Percentiles rank a stretch among this genome's conserved stretches.
phyloP scores from a whole-genome alignment of 2,797 vertebrate species.

The Urosaurus nigricauda region DNA sequence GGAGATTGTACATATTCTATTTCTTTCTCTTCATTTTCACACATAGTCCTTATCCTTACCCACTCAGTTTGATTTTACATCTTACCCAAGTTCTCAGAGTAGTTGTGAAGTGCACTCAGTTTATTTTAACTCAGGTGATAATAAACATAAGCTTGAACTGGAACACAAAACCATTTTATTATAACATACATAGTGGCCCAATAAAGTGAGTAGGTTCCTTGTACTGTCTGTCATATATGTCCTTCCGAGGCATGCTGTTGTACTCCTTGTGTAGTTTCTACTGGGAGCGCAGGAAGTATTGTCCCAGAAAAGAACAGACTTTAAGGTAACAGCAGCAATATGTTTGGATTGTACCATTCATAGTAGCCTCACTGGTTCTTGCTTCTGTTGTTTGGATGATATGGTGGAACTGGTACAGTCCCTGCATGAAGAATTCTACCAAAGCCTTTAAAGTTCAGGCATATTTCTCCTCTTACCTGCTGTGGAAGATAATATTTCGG shows the following conservation, averaged over 20 bases:
- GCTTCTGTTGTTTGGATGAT: neutral
- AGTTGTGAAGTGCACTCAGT: neutral
- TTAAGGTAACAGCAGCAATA: neutral
- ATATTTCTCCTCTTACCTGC: neutral
- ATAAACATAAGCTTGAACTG: neutral
- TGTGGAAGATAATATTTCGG: neutral
- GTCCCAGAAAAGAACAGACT: neutral
- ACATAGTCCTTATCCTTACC: neutral
- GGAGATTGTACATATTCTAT: neutral
- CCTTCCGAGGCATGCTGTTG: neutral
- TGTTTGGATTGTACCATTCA: neutral
- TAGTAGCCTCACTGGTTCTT: neutral
- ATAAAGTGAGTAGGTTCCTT: neutral
- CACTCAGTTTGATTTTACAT: neutral
- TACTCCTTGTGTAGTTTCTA: neutral
- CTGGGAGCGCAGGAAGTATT: neutral
- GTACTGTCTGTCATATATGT: neutral
- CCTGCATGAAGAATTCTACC: neutral
- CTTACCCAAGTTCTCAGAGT: neutral
- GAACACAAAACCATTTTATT: neutral
- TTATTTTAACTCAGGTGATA: slow-evolving; percentile 8
- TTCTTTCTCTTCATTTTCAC: neutral
- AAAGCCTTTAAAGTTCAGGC: neutral
- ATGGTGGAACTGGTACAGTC: neutral
- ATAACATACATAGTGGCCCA: neutral